phyloP scores from a whole-genome alignment of 2,888 invertebrate genomes.

The Merodon equestris region DNA sequence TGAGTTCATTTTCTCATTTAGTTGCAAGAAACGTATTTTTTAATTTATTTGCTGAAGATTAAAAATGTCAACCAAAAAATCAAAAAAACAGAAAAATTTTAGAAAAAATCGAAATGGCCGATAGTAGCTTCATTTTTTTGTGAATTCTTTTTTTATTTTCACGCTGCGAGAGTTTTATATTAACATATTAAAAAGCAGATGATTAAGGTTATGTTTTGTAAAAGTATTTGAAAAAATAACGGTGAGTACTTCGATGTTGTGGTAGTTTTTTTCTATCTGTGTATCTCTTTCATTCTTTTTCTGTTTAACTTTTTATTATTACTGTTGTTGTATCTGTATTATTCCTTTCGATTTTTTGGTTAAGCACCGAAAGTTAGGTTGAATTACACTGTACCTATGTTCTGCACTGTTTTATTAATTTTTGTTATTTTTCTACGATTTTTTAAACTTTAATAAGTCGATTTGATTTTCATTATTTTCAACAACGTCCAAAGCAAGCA shows the following conservation, averaged over 20 bases:
- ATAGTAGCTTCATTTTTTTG: conserved; percentile 60
- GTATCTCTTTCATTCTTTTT: conserved; percentile 21
- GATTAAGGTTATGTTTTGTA: not conserved
- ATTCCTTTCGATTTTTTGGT: too few relatives aligned
- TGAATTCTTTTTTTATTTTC: conserved; percentile 67
- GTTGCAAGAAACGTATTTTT: conserved; percentile 15
- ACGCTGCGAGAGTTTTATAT: conserved; percentile 71
- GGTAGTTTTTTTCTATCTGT: conserved; percentile 47
- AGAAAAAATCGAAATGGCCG: conserved; percentile 31
- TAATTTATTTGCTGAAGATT: conserved; percentile 30
- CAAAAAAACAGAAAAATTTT: too few relatives aligned
- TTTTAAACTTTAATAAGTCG: too few relatives aligned
- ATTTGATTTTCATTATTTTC: too few relatives aligned
- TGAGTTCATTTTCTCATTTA: conserved; percentile 11
- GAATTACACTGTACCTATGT: too few relatives aligned
- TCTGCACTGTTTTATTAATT: too few relatives aligned
- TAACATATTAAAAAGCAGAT: conserved; percentile 66
- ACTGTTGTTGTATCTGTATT: too few relatives aligned
- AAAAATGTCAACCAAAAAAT: conserved; percentile 24
- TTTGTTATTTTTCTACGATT: too few relatives aligned
- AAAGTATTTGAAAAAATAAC: conserved; percentile 37
- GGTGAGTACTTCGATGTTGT: conserved; percentile 67
- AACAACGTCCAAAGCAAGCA: not conserved
- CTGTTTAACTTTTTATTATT: not conserved
- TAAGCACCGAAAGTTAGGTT: too few relatives aligned